These are phyloP conservation scores for Umimayanthus kanabou DNA, from an alignment of 92 coral and sea anemone species.

Conservation along the genomic window DNA sequence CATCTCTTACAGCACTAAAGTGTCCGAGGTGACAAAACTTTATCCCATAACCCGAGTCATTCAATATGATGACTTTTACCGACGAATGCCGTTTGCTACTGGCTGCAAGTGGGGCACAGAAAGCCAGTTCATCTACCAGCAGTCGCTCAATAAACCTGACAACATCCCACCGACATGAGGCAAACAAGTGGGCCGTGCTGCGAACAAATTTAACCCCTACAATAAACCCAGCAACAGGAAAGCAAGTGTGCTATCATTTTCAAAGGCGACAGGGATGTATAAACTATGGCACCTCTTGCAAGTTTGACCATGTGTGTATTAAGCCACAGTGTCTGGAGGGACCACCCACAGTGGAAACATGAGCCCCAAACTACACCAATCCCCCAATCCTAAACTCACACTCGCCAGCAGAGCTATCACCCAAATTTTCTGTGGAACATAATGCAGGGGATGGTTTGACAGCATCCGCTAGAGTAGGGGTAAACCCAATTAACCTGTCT, in stretches of 20 bases:
- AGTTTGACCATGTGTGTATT: slow-evolving; percentile 32
- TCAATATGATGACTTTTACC: slow-evolving; percentile 42
- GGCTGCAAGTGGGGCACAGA: slow-evolving; percentile 49
- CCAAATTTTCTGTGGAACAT: slow-evolving; percentile 20
- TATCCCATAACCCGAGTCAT: slow-evolving; percentile 39
- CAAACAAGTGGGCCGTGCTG: slow-evolving; percentile 28
- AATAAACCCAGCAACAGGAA: slow-evolving; percentile 43
- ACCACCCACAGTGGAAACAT: slow-evolving; percentile 42
- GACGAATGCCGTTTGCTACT: slow-evolving; percentile 43
- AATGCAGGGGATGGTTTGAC: slow-evolving; percentile 29
- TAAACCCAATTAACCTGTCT: slow-evolving; percentile 11
- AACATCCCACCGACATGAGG: slow-evolving; percentile 8
- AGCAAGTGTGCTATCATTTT: slow-evolving; percentile 46
- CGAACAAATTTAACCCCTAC: slow-evolving; percentile 13
- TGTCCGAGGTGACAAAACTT: slow-evolving; percentile 44
- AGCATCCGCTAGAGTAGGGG: slow-evolving; percentile 13
- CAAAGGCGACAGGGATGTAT: no score
- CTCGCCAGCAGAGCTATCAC: slow-evolving; percentile 46
- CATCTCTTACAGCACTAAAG: slow-evolving; percentile 35
- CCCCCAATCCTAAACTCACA: slow-evolving; percentile 46
- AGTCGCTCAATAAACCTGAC: slow-evolving; percentile 17
- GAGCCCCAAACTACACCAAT: slow-evolving; percentile 12
- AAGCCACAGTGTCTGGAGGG: slow-evolving; percentile 44
- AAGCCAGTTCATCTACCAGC: slow-evolving; percentile 48
- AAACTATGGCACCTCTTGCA: slow-evolving; percentile 43